A percentile compares a stretch with the other conserved stretches of the same genome.
Evolutionary conservation across 2,888 invertebrate genomes (phyloP).

Genomic region (Minunthozetes semirufus): DNA sequence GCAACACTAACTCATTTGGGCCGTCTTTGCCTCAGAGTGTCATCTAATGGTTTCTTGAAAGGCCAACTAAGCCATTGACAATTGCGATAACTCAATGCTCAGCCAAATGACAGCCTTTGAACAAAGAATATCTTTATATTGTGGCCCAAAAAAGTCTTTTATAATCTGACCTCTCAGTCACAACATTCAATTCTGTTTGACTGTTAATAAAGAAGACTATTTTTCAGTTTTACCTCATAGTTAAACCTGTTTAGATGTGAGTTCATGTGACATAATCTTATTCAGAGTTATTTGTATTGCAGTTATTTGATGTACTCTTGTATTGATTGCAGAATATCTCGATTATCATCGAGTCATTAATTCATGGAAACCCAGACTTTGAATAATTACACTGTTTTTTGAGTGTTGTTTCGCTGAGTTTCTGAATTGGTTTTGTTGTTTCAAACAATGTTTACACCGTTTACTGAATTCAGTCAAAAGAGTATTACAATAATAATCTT

Average conservation of each 20-base stretch:
- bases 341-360: conserved; percentile 6
- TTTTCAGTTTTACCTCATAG: neutral
- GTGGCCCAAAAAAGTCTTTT: neutral
- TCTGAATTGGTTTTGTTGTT: too few relatives aligned
- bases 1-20: conserved; percentile 1
- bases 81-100: neutral
- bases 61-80: conserved; percentile 27
- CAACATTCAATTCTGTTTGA: neutral
- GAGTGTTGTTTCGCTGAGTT: too few relatives aligned
- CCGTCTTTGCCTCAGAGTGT: neutral
- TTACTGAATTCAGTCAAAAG: too few relatives aligned
- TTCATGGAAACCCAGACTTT: neutral
- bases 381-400: neutral
- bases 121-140: conserved; percentile 9
- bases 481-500: too few relatives aligned
- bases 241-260: neutral
- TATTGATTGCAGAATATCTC: neutral
- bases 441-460: too few relatives aligned
- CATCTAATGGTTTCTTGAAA: conserved; percentile 14
- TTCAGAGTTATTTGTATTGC: neutral
- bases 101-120: conserved; percentile 18
- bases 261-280: neutral
- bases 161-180: conserved; percentile 1
- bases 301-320: neutral
- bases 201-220: neutral